These are phyloP conservation scores for Argopecten irradians DNA, from an alignment of 1,140 invertebrate genomes.

Conservation along the genomic window DNA sequence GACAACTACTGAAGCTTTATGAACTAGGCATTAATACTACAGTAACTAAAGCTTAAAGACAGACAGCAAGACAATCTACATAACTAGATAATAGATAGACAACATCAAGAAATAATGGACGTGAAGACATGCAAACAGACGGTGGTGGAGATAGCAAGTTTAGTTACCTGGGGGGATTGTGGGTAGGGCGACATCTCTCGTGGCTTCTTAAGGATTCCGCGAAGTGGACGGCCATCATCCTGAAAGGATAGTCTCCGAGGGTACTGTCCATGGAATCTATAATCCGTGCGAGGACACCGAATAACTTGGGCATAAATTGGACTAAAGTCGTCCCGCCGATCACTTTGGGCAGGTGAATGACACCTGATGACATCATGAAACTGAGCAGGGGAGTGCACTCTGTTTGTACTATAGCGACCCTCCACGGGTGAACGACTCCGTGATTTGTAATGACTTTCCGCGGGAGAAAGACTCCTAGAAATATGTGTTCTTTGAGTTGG, in stretches of 20 bases:
- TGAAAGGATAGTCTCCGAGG: not conserved
- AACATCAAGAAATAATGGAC: not conserved
- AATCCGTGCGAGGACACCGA: not conserved
- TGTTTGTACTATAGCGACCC: not conserved
- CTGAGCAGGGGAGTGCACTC: slow-evolving; percentile 4
- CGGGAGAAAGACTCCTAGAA: not conserved
- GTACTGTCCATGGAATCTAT: not conserved
- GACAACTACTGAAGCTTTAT: too few species aligned
- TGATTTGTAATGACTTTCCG: not conserved
- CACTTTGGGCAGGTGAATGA: not conserved
- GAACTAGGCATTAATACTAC: too few species aligned
- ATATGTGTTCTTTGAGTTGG: not conserved
- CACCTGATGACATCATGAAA: slow-evolving; percentile 15
- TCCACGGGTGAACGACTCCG: slow-evolving; percentile 4
- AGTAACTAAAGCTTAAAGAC: too few species aligned
- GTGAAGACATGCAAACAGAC: not conserved
- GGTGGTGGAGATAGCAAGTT: not conserved
- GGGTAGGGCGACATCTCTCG: not conserved
- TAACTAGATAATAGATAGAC: too few species aligned
- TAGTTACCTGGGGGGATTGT: not conserved
- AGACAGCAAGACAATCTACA: too few species aligned
- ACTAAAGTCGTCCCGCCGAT: not conserved
- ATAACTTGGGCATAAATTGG: not conserved
- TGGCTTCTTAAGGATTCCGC: not conserved
- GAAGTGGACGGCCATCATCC: not conserved